A percentile compares a stretch with the other conserved stretches of the same genome.
Evolutionary conservation across 2,888 invertebrate genomes (phyloP).

Genomic region (Carcina quercana): DNA sequence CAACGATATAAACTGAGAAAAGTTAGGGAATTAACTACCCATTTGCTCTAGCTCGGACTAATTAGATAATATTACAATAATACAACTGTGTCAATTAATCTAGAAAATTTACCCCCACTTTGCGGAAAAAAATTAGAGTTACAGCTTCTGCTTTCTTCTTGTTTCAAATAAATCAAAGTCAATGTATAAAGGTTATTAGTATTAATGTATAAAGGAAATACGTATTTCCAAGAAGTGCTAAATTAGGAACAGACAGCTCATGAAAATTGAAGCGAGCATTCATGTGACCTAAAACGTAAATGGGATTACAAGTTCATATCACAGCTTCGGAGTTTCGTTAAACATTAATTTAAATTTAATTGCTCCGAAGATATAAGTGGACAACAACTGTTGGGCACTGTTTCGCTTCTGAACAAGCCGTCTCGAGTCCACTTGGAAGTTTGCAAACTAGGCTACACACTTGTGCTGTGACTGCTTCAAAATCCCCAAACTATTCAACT

Average conservation of each 20-base stretch:
- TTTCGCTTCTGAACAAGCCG: conserved; percentile 4
- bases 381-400: conserved; percentile 2
- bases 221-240: neutral
- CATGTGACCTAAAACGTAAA: neutral
- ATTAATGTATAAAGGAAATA: too few relatives aligned
- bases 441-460: conserved; percentile 5
- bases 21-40: neutral
- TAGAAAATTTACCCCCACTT: neutral
- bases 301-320: neutral
- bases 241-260: neutral
- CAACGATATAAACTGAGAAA: neutral
- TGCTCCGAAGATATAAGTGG: conserved; percentile 3
- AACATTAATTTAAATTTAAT: conserved; percentile 5
- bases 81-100: neutral
- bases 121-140: neutral
- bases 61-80: neutral
- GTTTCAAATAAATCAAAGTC: neutral
- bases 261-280: neutral
- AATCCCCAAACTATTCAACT: too few relatives aligned
- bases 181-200: neutral
- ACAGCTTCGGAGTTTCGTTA: neutral
- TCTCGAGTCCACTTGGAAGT: conserved; percentile 6
- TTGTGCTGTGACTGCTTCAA: too few relatives aligned
- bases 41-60: neutral
- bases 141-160: neutral